Evolutionary conservation across 2,797 vertebrate species (phyloP).

Genomic region (Myotis daubentonii): DNA sequence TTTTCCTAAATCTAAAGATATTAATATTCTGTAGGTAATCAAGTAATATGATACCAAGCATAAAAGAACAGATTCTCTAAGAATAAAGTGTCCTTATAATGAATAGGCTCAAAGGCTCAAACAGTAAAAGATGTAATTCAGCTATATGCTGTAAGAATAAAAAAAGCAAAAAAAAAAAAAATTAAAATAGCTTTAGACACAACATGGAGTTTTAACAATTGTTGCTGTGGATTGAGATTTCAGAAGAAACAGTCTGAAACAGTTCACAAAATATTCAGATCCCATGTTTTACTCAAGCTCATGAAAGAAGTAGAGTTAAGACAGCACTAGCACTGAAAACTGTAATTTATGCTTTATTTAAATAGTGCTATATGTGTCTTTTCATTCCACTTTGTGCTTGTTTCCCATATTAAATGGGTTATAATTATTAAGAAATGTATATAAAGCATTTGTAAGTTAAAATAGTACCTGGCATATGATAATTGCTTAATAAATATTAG

Average conservation of each 20-base stretch:
- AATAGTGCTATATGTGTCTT: background rate
- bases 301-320: background rate
- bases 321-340: background rate
- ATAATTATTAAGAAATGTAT: background rate
- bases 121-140: background rate
- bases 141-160: background rate
- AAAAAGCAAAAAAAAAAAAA: background rate
- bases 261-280: background rate
- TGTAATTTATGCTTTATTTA: background rate
- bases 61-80: background rate
- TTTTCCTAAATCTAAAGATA: conserved; percentile 40
- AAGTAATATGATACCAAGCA: conserved; percentile 6
- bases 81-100: background rate
- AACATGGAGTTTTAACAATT: conserved; percentile 10
- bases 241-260: background rate
- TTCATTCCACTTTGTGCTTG: background rate
- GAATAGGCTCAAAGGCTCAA: background rate
- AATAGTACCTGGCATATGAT: background rate
- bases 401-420: background rate
- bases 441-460: background rate
- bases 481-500: background rate
- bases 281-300: background rate
- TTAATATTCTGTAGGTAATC: background rate
- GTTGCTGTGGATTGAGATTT: background rate
- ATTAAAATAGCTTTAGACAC: conserved; percentile 14